Evolutionary conservation across 2,888 invertebrate species (phyloP).

Genomic region (Trissolcus japonicus): DNA sequence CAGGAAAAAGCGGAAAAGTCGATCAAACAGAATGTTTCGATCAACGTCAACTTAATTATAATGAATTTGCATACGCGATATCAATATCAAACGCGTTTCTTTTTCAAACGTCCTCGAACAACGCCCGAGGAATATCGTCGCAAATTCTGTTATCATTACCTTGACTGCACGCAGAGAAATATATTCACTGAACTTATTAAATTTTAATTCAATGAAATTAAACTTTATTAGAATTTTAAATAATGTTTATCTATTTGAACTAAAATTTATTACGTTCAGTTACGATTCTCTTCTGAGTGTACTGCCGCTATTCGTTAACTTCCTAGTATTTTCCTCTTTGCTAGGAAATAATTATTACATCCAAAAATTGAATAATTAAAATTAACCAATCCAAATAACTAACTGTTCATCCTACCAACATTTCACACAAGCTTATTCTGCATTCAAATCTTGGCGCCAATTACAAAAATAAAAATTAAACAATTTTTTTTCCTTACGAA

Average conservation of each 20-base stretch:
- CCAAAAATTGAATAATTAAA: not conserved
- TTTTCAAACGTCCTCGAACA: not conserved
- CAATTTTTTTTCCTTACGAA: no score
- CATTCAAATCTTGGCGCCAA: not conserved
- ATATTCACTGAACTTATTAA: no score
- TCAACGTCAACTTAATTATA: conserved; percentile 43
- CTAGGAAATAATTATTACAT: not conserved
- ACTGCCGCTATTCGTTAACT: conserved; percentile 22
- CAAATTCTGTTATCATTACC: conserved; percentile 14
- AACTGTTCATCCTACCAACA: no score
- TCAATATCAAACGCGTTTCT: conserved; percentile 31
- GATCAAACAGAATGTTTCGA: conserved; percentile 35
- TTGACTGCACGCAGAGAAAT: no score
- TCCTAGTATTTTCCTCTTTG: conserved; percentile 15
- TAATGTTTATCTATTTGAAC: no score
- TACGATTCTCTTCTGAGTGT: no score
- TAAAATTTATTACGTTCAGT: no score
- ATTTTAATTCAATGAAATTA: no score
- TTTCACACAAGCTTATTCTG: not conserved
- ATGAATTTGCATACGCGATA: conserved; percentile 36
- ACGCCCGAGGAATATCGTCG: not conserved
- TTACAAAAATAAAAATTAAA: not conserved
- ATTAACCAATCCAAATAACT: no score
- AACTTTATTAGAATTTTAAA: no score
- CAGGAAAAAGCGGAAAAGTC: conserved; percentile 33